phyloP scores from a whole-genome alignment of 2,113 vertebrate genomes.

The Nothobranchius furzeri region DNA sequence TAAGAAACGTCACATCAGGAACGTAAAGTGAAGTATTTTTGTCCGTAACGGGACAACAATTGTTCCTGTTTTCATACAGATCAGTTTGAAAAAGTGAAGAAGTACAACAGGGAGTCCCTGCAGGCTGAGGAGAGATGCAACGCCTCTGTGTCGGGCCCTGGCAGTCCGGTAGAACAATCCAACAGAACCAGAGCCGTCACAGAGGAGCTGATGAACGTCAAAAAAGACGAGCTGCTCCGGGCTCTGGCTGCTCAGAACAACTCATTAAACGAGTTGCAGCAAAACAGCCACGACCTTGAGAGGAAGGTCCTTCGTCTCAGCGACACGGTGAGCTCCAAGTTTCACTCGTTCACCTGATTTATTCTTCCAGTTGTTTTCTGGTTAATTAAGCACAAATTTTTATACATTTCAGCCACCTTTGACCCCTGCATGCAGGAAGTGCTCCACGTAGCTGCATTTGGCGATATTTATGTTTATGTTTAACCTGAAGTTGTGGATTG shows the following conservation, averaged over 20 bases:
- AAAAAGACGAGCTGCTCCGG: slow-evolving; percentile 54
- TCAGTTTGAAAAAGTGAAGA: slow-evolving; percentile 77
- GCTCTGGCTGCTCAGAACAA: slow-evolving; percentile 65
- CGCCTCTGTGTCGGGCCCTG: slow-evolving; percentile 56
- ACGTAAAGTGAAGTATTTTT: too few species aligned
- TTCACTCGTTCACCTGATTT: too few species aligned
- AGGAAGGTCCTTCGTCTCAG: slow-evolving; percentile 60
- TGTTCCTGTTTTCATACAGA: slow-evolving; percentile 69
- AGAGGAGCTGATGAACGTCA: slow-evolving; percentile 60
- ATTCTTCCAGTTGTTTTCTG: neutral
- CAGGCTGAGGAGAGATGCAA: slow-evolving; percentile 67
- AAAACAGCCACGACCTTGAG: slow-evolving; percentile 67
- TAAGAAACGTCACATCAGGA: slow-evolving; percentile 45
- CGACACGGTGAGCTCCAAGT: slow-evolving; percentile 51
- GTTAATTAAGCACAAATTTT: too few species aligned
- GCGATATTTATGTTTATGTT: too few species aligned
- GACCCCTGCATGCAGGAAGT: too few species aligned
- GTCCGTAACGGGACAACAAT: too few species aligned
- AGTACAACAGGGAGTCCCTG: slow-evolving; percentile 68
- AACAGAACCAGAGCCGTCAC: slow-evolving; percentile 15
- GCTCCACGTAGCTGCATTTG: too few species aligned
- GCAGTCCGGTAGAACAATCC: slow-evolving; percentile 70
- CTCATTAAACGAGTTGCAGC: slow-evolving; percentile 75
- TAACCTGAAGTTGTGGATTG: too few species aligned
- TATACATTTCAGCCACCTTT: too few species aligned